Conservation (phyloP, 2,888 invertebrate genomes). For the Conchocele bisecta region DNA sequence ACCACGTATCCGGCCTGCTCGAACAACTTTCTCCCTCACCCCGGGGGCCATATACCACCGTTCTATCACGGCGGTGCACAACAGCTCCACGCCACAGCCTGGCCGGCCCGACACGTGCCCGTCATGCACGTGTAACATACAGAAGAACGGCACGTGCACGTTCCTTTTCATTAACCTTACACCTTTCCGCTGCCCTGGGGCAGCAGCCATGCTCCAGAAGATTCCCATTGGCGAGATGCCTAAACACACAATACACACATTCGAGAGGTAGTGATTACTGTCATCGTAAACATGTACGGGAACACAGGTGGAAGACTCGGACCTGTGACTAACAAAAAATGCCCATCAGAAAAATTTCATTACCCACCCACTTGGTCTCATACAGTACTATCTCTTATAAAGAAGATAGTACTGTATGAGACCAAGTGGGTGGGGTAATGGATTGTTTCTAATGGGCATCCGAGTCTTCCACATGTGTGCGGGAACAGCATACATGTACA, state of each 20-base stretch:
- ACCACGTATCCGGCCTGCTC: constrained; percentile 66
- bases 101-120: constrained; percentile 51
- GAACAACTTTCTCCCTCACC: constrained; percentile 60
- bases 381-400: too few species aligned
- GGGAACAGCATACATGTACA: too few species aligned
- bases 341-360: too few species aligned
- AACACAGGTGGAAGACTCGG: background rate
- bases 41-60: constrained; percentile 63
- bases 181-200: constrained; percentile 60
- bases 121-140: constrained; percentile 49
- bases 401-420: too few species aligned
- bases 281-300: background rate
- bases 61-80: constrained; percentile 29
- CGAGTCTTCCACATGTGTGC: too few species aligned
- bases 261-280: background rate
- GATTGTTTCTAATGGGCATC: too few species aligned
- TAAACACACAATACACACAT: constrained; percentile 34
- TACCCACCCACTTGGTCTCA: too few species aligned
- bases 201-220: constrained; percentile 70
- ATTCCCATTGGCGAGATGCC: constrained; percentile 76
- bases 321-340: too few species aligned
- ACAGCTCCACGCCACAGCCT: background rate
- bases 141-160: constrained; percentile 58
- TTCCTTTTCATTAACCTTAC: constrained; percentile 63
- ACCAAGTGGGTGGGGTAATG: too few species aligned